Base-by-base conservation (phyloP, 2,113 vertebrate genomes). In the Rhabdomys dilectus region DNA sequence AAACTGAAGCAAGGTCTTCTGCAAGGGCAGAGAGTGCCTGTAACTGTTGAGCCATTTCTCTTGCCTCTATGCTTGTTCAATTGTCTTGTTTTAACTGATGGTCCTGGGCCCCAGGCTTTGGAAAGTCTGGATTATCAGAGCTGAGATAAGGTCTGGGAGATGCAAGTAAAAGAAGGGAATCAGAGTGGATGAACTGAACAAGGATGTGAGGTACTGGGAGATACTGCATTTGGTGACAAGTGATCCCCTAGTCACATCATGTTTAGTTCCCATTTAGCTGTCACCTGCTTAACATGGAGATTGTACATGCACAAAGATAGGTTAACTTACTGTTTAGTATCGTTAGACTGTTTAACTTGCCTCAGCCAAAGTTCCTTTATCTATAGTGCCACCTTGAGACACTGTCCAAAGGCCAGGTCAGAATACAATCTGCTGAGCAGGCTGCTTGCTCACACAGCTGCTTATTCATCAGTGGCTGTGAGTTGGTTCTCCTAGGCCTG, bases 161-260 rank as follows among this genome's bases (percentile, higher is more conserved):
- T 51, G 29, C 26, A 31, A 7, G 31, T 39, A 17, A 72, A 88
- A 77, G n/a, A 51, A 85, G 76, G 53, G 22, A 31, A 5, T 22
- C 15, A 58, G 56, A 34, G 1, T 12, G 72, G 29, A 39, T 0
- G 0, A 51, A 34, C 13, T 11, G 19, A 11, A 80, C 0, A 0
- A 36, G 4, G 24, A 58, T 5, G 21, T 51, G 11, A 51, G 29
- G 17, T 15, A 26, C 34, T 34, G 36, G 4, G 51, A 76, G 45
- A 77, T 62, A n/a, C 1, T 48, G 42, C 16, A 0, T 9, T 75
- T 39, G 34, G 39, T 42, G 9, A 60, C 2, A 22, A 29, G 19
- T 16, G 58, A 1, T 3, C 16, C 8, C 2, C 4, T 29, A 0
- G 5, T 62, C 13, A 45, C 31, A 72, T 8, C 13, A 26, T 7